A percentile compares a stretch with the other conserved stretches of the same genome.
phyloP scores from a whole-genome alignment of 1,140 invertebrate species.

The Drosophila pallidifrons region DNA sequence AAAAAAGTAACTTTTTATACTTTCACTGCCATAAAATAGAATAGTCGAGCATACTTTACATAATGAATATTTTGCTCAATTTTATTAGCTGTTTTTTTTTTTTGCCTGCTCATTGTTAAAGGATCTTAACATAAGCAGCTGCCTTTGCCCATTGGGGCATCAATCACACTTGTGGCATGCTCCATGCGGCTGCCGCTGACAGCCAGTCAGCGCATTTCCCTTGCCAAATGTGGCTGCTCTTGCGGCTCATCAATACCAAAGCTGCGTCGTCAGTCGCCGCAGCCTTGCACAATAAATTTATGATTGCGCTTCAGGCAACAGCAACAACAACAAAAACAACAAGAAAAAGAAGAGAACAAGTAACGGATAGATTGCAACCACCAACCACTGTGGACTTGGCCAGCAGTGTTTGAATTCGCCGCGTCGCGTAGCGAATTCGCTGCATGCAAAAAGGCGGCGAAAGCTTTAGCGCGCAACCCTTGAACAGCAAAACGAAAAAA shows the following conservation, averaged over 20 bases:
- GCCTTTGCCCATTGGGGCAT: slow-evolving; percentile 11
- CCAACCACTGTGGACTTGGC: slow-evolving; percentile 1
- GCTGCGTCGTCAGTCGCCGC: not conserved
- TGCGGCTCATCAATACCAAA: slow-evolving; percentile 38
- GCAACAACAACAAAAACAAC: slow-evolving; percentile 21
- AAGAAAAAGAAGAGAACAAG: slow-evolving; percentile 14
- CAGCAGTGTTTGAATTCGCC: slow-evolving; percentile 12
- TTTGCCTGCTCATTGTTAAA: not conserved
- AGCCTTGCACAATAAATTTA: slow-evolving; percentile 77
- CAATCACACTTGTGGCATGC: slow-evolving; percentile 36
- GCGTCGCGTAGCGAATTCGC: slow-evolving; percentile 12
- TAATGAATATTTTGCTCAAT: not conserved
- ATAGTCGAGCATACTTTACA: not conserved
- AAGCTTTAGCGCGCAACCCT: slow-evolving; percentile 65
- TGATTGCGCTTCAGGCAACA: slow-evolving; percentile 63
- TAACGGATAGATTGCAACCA: slow-evolving; percentile 53
- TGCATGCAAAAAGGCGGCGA: slow-evolving; percentile 4
- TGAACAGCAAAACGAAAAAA: slow-evolving; percentile 10
- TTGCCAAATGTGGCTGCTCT: slow-evolving; percentile 7
- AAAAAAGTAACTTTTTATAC: too few relatives aligned
- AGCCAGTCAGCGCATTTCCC: not conserved
- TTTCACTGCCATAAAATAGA: too few relatives aligned
- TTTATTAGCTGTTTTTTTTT: not conserved
- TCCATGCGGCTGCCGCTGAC: not conserved
- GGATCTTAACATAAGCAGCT: slow-evolving; percentile 1